Conservation (phyloP, 1,140 invertebrate species). For the Cecropterus lyciades region DNA sequence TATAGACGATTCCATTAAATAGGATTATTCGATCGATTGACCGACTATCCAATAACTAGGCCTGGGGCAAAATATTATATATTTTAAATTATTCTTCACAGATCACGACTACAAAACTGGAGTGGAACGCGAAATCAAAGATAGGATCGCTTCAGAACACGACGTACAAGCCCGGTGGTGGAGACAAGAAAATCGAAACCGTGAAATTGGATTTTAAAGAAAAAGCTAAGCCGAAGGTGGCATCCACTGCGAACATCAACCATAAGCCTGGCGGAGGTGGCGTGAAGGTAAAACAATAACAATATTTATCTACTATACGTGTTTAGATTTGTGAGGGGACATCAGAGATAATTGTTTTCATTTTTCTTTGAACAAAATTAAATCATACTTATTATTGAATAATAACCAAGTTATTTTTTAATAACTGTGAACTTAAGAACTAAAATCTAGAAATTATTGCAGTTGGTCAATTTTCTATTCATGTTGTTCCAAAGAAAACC, state of each 20-base stretch:
- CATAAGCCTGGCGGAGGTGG: slow-evolving; percentile 95
- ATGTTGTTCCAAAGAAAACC: no score
- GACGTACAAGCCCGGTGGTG: slow-evolving; percentile 96
- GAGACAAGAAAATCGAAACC: slow-evolving; percentile 95
- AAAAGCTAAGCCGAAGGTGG: slow-evolving; percentile 95
- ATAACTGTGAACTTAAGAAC: no score
- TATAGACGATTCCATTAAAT: no score
- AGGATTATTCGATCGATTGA: no score
- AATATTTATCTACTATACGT: background rate
- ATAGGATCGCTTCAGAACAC: slow-evolving; percentile 97
- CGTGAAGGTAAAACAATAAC: slow-evolving; percentile 91
- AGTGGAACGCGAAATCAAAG: slow-evolving; percentile 97
- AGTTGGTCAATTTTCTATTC: no score
- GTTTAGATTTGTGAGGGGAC: background rate
- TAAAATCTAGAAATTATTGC: no score
- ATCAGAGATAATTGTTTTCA: no score
- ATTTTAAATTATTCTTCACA: slow-evolving; percentile 66
- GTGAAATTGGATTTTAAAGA: slow-evolving; percentile 96
- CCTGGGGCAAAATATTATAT: no score
- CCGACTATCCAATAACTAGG: no score
- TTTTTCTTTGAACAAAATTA: no score
- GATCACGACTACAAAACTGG: slow-evolving; percentile 93
- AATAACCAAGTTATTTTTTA: no score
- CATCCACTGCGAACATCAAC: slow-evolving; percentile 96
- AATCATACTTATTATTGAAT: no score